Evolutionary conservation across 2,113 vertebrate genomes (phyloP).

Genomic region (Phalacrocorax aristotelis): DNA sequence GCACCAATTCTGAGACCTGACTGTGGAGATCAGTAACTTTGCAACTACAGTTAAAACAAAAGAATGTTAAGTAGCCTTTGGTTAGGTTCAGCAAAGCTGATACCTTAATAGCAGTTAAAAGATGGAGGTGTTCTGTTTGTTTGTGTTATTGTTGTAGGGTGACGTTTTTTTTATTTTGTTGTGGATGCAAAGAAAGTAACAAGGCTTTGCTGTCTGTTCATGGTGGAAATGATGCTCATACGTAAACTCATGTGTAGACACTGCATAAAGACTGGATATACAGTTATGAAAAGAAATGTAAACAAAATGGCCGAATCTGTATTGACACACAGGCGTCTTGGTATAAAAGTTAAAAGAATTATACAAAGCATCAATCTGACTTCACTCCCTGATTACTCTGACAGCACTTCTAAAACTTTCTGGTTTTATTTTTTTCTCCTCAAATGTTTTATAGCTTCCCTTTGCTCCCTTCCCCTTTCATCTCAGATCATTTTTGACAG

Average conservation of each 20-base stretch:
- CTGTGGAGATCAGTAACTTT: not conserved
- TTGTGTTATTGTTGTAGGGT: not conserved
- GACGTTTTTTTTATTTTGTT: not conserved
- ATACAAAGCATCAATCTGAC: not conserved
- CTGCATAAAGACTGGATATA: not conserved
- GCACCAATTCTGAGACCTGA: not conserved
- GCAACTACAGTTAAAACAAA: not conserved
- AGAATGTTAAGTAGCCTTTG: not conserved
- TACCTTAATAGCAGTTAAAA: not conserved
- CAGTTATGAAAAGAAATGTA: not conserved
- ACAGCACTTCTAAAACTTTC: slow-evolving; percentile 29
- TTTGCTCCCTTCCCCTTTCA: slow-evolving; percentile 9
- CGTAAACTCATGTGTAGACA: not conserved
- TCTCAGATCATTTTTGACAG: slow-evolving; percentile 15
- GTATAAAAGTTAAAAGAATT: not conserved
- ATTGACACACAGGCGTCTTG: not conserved
- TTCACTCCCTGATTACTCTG: not conserved
- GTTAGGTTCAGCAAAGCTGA: not conserved
- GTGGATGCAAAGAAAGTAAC: not conserved
- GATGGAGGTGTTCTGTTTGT: not conserved
- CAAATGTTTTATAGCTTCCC: not conserved
- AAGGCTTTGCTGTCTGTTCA: not conserved
- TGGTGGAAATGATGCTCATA: not conserved
- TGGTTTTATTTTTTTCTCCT: not conserved
- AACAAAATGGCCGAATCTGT: not conserved